Conservation (phyloP, 2,888 invertebrate species). For the Apomyelois bistriatella region DNA sequence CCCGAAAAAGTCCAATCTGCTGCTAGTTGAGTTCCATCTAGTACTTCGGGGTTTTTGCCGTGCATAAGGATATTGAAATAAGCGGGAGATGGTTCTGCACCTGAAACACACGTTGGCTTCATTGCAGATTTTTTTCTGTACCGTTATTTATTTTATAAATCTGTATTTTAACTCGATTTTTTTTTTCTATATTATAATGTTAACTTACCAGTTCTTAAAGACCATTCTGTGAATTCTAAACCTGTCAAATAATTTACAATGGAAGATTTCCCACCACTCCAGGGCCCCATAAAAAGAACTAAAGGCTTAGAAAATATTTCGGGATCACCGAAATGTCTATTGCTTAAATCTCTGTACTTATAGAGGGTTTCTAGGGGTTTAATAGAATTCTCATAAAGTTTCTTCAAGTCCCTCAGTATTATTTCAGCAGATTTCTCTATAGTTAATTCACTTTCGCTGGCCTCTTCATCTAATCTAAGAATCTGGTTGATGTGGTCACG, state of each 20-base stretch:
- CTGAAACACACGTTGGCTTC: slow-evolving; percentile 60
- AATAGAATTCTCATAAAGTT: slow-evolving; percentile 90
- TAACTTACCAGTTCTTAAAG: slow-evolving; percentile 89
- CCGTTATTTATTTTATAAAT: neutral
- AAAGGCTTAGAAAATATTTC: slow-evolving; percentile 97
- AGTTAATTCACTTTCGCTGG: slow-evolving; percentile 84
- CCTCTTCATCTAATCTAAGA: slow-evolving; percentile 88
- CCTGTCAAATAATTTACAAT: slow-evolving; percentile 95
- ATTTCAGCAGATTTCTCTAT: slow-evolving; percentile 87
- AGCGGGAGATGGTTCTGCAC: slow-evolving; percentile 95
- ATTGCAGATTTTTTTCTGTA: neutral
- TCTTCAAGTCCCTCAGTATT: slow-evolving; percentile 91
- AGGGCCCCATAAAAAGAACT: slow-evolving; percentile 96
- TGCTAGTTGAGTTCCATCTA: slow-evolving; percentile 96
- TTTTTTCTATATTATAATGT: neutral
- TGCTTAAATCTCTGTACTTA: slow-evolving; percentile 94
- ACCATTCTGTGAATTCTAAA: slow-evolving; percentile 90
- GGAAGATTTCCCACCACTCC: slow-evolving; percentile 97
- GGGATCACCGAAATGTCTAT: slow-evolving; percentile 94
- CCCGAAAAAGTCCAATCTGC: slow-evolving; percentile 97
- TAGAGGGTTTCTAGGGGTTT: slow-evolving; percentile 94
- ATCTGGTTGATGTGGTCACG: slow-evolving; percentile 90
- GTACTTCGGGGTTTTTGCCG: slow-evolving; percentile 90
- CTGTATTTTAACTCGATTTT: neutral
- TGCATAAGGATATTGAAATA: slow-evolving; percentile 95